Evolutionary conservation across 1,140 invertebrate species (phyloP).

Genomic region (Zaprionus kolodkinae): DNA sequence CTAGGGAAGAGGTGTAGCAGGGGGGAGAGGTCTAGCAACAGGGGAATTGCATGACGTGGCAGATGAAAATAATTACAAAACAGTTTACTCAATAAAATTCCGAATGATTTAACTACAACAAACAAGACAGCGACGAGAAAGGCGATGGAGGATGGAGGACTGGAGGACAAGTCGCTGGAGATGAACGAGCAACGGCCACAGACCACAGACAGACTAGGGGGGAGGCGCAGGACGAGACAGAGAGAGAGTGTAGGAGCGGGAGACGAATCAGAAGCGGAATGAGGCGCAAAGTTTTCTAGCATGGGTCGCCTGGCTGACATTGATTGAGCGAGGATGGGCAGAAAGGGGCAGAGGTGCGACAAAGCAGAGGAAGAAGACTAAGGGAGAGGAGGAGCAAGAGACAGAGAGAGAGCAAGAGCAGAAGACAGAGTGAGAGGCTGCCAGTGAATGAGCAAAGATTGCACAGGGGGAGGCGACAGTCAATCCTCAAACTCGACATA

Average conservation of each 20-base stretch:
- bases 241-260: not conserved
- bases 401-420: too few species aligned
- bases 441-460: conserved; percentile 58
- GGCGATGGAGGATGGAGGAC: conserved; percentile 18
- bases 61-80: conserved; percentile 78
- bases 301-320: conserved; percentile 56
- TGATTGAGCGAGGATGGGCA: conserved; percentile 70
- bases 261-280: conserved; percentile 11
- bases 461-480: conserved; percentile 4
- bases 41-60: conserved; percentile 41
- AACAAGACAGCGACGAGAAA: conserved; percentile 12
- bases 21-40: not conserved
- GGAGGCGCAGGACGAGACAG: not conserved
- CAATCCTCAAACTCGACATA: conserved; percentile 30
- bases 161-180: conserved; percentile 22
- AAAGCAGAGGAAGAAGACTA: not conserved
- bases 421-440: conserved; percentile 15
- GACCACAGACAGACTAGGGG: not conserved
- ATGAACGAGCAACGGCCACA: not conserved
- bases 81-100: conserved; percentile 80
- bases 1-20: not conserved
- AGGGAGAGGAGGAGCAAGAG: not conserved
- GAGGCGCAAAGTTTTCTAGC: conserved; percentile 39
- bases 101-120: conserved; percentile 74
- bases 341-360: not conserved